Evolutionary conservation across 2,113 vertebrate species (phyloP), one percentile per base, ranked within the genome.

Genomic region (Phoenicopterus ruber): DNA sequence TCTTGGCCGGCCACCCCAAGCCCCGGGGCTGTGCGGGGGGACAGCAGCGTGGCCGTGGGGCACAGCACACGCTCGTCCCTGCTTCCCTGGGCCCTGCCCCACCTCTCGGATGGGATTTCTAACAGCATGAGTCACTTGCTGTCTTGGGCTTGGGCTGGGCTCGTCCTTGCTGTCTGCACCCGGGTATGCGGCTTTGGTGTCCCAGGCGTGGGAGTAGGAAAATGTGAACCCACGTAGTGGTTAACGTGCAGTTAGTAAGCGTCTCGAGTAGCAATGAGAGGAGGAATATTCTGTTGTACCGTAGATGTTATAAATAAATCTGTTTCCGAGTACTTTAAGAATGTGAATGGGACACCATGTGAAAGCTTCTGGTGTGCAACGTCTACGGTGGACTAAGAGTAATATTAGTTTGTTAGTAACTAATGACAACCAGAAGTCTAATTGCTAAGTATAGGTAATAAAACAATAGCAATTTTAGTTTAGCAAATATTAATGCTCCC

Each of bases 1-100:
- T 7, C 52, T 32, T 2, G 0, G 9, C 16, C 0, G 0, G 70
- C 28, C 11, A 57, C 10, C 32, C 54, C 0, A 1, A n/a, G 38
- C 26, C 62, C 52, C 9, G 2, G 66, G 38, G 57, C 38, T 4
- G 8, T 3, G 44, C 0, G 2, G 16, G 25, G 10, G 57, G 40
- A 2, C 0, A 3, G 78, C n/a, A 5, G 18, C 0, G 7, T 0
- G 4, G 59, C 6, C 0, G 1, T 47, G 78, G 86, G 82, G 71
- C 1, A 10, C 82, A 76, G 72, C 28, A 40, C 2, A 2, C 0
- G 3, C 32, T 34, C 4, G 2, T 28, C 29, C 49, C 38, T 19
- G 44, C 46, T 10, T 32, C 0, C 13, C 44, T 14, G 74, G 9
- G 17, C 78, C 26, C 67, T 50, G 84, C 46, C 82, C 34, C 50